These are phyloP conservation scores for Scaptomyza montana DNA, from an alignment of 1,140 invertebrate genomes.

Conservation along the genomic window DNA sequence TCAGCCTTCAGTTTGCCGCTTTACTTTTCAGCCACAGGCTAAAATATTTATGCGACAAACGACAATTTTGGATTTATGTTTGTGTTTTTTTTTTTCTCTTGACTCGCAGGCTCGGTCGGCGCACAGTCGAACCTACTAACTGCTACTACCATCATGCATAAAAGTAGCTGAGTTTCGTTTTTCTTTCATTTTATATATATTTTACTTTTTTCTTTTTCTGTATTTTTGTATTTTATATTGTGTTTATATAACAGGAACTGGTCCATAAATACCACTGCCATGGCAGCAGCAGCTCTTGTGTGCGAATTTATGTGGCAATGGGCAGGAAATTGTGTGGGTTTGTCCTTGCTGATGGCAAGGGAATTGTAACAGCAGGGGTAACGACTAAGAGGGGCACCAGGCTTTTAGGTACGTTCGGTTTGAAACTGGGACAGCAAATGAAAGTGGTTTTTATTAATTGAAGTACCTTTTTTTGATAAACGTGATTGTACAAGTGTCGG, in stretches of 20 bases:
- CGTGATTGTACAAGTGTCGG: constrained; percentile 35
- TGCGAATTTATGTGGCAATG: constrained; percentile 70
- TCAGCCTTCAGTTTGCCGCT: constrained; percentile 19
- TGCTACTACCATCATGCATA: constrained; percentile 14
- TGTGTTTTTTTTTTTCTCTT: constrained; percentile 31
- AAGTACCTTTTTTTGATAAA: constrained; percentile 43
- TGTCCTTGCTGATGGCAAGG: constrained; percentile 1
- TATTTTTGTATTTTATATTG: constrained; percentile 43
- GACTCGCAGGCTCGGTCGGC: constrained; percentile 2
- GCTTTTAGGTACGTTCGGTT: constrained; percentile 9
- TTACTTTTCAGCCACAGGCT: constrained; percentile 52
- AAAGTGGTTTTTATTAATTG: constrained; percentile 70
- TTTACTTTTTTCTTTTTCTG: background rate
- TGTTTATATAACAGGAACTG: constrained; percentile 63
- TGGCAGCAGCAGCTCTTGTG: constrained; percentile 56
- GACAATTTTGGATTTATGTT: constrained; percentile 81
- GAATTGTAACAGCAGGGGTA: background rate
- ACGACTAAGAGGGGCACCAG: constrained; percentile 1
- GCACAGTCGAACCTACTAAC: constrained; percentile 22
- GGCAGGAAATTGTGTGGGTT: constrained; percentile 68
- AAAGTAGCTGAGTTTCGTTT: constrained; percentile 65
- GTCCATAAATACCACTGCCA: constrained; percentile 70
- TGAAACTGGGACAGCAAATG: constrained; percentile 60
- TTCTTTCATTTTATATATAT: constrained; percentile 30
- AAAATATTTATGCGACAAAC: constrained; percentile 83